Conservation (phyloP, 1,140 invertebrate species). For the Cyrtorhinus lividipennis region DNA sequence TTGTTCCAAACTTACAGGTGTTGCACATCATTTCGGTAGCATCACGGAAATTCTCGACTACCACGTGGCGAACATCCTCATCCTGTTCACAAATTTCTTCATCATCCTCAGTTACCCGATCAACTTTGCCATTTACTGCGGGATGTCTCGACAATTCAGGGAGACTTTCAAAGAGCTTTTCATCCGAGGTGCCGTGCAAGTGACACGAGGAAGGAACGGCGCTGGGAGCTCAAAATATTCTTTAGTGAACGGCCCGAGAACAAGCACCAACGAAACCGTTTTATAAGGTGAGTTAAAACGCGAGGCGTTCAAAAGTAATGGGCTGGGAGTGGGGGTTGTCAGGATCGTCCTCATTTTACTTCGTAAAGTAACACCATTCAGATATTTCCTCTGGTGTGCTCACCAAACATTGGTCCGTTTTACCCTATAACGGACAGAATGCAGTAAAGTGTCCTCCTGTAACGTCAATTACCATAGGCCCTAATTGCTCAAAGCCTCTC, state of each 20-base stretch:
- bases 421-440: too few relatives aligned
- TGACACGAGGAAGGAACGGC: constrained; percentile 19
- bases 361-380: too few relatives aligned
- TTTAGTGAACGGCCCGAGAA: constrained; percentile 60
- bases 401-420: too few relatives aligned
- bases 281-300: constrained; percentile 44
- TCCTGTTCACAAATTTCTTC: constrained; percentile 80
- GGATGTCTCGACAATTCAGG: constrained; percentile 84
- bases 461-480: too few relatives aligned
- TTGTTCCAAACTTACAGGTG: too few relatives aligned
- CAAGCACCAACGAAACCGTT: constrained; percentile 66
- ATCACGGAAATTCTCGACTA: constrained; percentile 59
- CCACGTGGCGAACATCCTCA: constrained; percentile 61
- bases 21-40: constrained; percentile 65
- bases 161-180: constrained; percentile 88
- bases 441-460: too few relatives aligned
- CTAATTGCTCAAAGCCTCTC: too few relatives aligned
- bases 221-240: constrained; percentile 49
- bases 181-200: constrained; percentile 36
- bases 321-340: too few relatives aligned
- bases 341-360: too few relatives aligned
- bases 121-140: constrained; percentile 91
- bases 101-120: constrained; percentile 82
- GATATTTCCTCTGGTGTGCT: too few relatives aligned
- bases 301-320: too few relatives aligned